A percentile compares a stretch with the other conserved stretches of the same genome.
These are phyloP conservation scores for Malurus splendens DNA, from an alignment of 2,797 vertebrate genomes.

Conservation along the genomic window DNA sequence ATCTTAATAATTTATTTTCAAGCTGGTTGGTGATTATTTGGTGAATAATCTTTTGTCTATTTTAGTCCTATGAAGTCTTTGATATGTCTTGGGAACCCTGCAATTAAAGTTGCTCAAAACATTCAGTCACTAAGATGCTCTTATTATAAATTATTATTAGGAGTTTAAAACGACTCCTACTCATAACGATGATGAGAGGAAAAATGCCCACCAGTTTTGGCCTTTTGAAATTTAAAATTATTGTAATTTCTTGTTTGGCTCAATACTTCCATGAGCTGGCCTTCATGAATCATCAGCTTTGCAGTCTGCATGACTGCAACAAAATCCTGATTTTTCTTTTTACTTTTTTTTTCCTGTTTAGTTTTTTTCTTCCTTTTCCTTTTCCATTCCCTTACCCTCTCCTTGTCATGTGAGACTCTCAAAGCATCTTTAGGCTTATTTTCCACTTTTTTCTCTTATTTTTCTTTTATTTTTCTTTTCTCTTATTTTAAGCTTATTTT, in stretches of 20 bases:
- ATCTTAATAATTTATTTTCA: background rate
- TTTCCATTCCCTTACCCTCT: background rate
- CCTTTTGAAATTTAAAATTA: background rate
- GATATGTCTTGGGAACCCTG: background rate
- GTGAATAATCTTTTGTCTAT: background rate
- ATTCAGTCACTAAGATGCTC: background rate
- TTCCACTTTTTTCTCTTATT: background rate
- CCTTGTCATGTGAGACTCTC: background rate
- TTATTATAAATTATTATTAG: background rate
- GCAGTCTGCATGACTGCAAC: background rate
- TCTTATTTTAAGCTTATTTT: background rate
- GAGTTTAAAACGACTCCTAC: background rate
- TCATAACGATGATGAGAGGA: background rate
- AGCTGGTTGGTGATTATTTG: background rate
- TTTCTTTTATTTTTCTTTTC: too few relatives aligned
- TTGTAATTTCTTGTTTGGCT: background rate
- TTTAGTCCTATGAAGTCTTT: background rate
- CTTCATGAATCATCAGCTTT: background rate
- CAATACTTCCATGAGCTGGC: background rate
- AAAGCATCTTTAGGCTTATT: background rate
- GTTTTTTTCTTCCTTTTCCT: background rate
- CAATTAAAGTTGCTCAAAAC: slow-evolving; percentile 9
- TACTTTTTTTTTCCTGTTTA: background rate
- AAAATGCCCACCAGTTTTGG: background rate
- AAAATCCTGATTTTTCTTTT: background rate